A percentile compares a stretch with the other conserved stretches of the same genome.
Conservation (phyloP, 2,888 invertebrate species). For the Parnassius orleans region DNA sequence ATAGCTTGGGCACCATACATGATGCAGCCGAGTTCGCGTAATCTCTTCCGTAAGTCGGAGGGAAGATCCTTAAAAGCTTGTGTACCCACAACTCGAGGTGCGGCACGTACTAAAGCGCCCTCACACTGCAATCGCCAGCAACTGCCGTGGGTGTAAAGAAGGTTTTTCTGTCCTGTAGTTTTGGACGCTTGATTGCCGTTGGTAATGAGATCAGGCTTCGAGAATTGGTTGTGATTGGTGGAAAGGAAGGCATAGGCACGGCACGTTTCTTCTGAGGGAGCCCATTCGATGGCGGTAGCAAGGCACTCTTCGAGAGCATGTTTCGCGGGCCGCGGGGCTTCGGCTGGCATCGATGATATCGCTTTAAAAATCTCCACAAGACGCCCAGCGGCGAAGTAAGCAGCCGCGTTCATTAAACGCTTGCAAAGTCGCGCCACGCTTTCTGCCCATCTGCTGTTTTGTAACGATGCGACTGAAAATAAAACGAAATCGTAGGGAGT, state of each 20-base stretch:
- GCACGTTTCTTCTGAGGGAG: constrained; percentile 92
- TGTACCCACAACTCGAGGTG: constrained; percentile 54
- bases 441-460: constrained; percentile 91
- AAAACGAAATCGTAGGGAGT: constrained; percentile 27
- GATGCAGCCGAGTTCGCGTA: constrained; percentile 60
- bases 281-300: constrained; percentile 87
- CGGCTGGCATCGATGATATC: constrained; percentile 68
- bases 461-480: constrained; percentile 82
- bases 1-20: constrained; percentile 48
- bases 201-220: constrained; percentile 49
- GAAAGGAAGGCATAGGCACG: constrained; percentile 84
- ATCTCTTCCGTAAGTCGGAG: constrained; percentile 54
- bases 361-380: constrained; percentile 88
- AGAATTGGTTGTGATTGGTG: constrained; percentile 38
- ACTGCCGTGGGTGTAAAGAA: constrained; percentile 43
- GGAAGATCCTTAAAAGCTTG: constrained; percentile 62
- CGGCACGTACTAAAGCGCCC: constrained; percentile 53
- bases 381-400: constrained; percentile 89
- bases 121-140: constrained; percentile 61
- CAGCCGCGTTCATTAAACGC: constrained; percentile 89
- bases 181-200: constrained; percentile 39
- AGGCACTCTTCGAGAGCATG: constrained; percentile 87
- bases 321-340: constrained; percentile 43
- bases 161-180: constrained; percentile 34
- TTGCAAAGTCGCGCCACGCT: constrained; percentile 88